phyloP scores from a whole-genome alignment of 2,888 invertebrate genomes.

The Hydraecia micacea region DNA sequence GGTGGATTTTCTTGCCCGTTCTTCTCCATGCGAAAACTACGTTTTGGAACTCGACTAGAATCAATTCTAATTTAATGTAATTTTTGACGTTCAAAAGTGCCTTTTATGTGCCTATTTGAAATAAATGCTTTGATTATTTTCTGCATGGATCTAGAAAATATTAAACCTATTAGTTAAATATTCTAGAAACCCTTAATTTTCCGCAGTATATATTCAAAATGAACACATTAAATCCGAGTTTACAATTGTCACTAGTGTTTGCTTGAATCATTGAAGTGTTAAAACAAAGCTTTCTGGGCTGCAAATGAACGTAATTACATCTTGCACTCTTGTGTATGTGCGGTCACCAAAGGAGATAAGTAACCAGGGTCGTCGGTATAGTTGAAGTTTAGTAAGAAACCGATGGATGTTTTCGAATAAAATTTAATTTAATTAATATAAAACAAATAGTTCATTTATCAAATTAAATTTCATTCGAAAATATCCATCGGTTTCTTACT shows the following conservation, averaged over 20 bases:
- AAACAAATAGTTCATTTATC: no score
- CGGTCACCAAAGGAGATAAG: no score
- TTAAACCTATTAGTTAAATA: no score
- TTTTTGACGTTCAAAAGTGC: not conserved
- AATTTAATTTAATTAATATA: no score
- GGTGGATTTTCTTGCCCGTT: not conserved
- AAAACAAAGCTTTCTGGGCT: constrained; percentile 17
- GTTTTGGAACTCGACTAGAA: not conserved
- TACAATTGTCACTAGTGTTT: constrained; percentile 13
- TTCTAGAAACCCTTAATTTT: not conserved
- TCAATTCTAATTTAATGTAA: not conserved
- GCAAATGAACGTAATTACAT: constrained; percentile 18
- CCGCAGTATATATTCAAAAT: not conserved
- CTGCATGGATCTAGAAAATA: no score
- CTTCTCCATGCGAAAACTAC: not conserved
- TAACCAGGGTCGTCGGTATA: no score
- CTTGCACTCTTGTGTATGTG: constrained; percentile 1
- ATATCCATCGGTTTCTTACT: no score
- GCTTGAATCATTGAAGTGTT: constrained; percentile 9
- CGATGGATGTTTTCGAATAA: no score
- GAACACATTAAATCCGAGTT: not conserved
- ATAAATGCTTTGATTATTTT: not conserved
- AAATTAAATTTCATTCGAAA: no score
- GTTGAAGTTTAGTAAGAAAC: no score
- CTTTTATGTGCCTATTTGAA: not conserved